Evolutionary conservation across 1,140 invertebrate genomes (phyloP), one percentile per base, ranked within the genome.

Genomic region (Drosophila eugracilis): DNA sequence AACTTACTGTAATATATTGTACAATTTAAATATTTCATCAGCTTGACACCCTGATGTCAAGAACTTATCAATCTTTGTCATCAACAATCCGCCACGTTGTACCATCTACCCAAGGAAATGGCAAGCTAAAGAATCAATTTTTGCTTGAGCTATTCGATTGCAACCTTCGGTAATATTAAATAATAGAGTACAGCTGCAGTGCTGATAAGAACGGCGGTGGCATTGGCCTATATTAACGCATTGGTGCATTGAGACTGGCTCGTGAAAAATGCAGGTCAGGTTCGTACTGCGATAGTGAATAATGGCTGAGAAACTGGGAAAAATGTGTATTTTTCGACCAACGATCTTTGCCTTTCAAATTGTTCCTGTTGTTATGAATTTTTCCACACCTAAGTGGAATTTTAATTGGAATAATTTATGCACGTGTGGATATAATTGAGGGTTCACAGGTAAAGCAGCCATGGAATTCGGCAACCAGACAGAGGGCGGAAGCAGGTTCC

Each of bases 251-350:
- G 21, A 24, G 12, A 24, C 5, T 24, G 42, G 15, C 42, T 45
- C 21, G n/a, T 9, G 42, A 45, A 15, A 14, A 66, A 34, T 66
- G 63, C 63, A 67, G 63, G 63, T 67, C 63, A 67, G 63, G 63
- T 34, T 52, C 59, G n/a, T 4, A 14, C 5, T 4, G 36, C 26
- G 30, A 48, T 48, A 37, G 15, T 36, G 21, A 28, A 5, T 37
- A 21, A 54, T 53, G 1, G 1, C n/a, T 24, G 21, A 19, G 24
- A 28, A 42, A 42, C 6, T 17, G 21, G 0, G 12, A 41, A 12
- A 41, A 9, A 12, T 5, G 9, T 7, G 2, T n/a, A n/a, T 2
- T 21, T n/a, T 41, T 12, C 5, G 17, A 6, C 10, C 17, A 41
- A 0, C 17, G 1, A 21, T 21, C 10, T 4, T n/a, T 19, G 4